A percentile compares a stretch with the other conserved stretches of the same genome.
Evolutionary conservation across 1,140 invertebrate genomes (phyloP).

Genomic region (Cydia amplana): DNA sequence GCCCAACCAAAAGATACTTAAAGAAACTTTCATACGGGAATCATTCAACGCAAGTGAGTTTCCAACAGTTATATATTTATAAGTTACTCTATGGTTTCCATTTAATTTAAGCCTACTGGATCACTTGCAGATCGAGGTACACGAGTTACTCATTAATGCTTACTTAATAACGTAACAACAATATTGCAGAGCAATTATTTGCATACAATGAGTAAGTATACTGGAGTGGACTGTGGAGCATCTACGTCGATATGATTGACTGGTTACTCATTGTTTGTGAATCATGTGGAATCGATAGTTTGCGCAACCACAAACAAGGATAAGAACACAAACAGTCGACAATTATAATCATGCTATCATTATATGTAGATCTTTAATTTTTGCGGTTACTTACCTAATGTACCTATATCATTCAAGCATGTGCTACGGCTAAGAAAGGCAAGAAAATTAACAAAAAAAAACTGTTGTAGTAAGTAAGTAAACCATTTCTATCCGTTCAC

Average conservation of each 20-base stretch:
- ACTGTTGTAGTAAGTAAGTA: too few relatives aligned
- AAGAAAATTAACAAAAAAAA: too few relatives aligned
- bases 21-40: too few relatives aligned
- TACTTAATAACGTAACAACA: constrained; percentile 12
- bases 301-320: neutral
- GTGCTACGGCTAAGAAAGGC: too few relatives aligned
- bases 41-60: too few relatives aligned
- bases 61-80: too few relatives aligned
- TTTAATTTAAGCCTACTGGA: too few relatives aligned
- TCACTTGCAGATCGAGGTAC: neutral
- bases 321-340: neutral
- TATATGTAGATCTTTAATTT: neutral
- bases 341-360: neutral
- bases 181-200: constrained; percentile 31
- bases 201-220: constrained; percentile 12
- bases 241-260: neutral
- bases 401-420: too few relatives aligned
- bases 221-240: neutral
- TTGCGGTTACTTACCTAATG: neutral
- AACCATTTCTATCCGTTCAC: too few relatives aligned
- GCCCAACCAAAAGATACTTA: too few relatives aligned
- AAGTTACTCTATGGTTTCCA: too few relatives aligned
- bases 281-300: neutral
- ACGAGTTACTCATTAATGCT: constrained; percentile 1
- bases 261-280: constrained; percentile 15